Conservation (phyloP, 2,797 vertebrate species). For the Ptychadena robeensis region DNA sequence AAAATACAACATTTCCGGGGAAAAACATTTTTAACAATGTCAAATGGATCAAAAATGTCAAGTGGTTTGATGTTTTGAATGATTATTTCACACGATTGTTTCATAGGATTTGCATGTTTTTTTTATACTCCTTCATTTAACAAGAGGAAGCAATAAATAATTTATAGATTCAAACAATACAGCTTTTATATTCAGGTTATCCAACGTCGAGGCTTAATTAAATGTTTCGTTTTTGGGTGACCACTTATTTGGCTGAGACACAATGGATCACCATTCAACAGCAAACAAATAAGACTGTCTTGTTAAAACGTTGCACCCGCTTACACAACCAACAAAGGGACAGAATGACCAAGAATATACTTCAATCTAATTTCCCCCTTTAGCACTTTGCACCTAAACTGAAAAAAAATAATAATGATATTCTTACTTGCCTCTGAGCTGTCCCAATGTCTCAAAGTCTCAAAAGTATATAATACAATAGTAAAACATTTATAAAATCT, state of each 20-base stretch:
- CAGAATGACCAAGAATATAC: not conserved
- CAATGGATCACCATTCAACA: conserved; percentile 5
- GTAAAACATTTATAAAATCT: too few relatives aligned
- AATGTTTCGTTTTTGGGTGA: conserved; percentile 60
- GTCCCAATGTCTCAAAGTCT: too few relatives aligned
- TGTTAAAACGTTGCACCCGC: not conserved
- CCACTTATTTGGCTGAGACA: conserved; percentile 4
- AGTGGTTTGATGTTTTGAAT: not conserved
- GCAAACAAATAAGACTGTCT: not conserved
- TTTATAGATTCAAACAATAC: not conserved
- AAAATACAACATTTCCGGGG: not conserved
- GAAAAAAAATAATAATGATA: too few relatives aligned
- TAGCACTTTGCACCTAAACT: too few relatives aligned
- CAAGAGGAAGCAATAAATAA: not conserved
- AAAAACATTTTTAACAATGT: not conserved
- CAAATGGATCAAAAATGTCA: not conserved
- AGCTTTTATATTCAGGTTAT: not conserved
- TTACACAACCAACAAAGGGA: not conserved
- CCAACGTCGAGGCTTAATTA: conserved; percentile 5
- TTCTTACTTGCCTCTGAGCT: too few relatives aligned
- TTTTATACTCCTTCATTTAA: not conserved
- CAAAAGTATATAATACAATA: too few relatives aligned
- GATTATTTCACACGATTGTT: not conserved
- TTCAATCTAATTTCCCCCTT: not conserved
- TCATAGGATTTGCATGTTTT: not conserved